Base-by-base conservation (phyloP, 2,113 vertebrate species). In the Anthoscopus minutus region DNA sequence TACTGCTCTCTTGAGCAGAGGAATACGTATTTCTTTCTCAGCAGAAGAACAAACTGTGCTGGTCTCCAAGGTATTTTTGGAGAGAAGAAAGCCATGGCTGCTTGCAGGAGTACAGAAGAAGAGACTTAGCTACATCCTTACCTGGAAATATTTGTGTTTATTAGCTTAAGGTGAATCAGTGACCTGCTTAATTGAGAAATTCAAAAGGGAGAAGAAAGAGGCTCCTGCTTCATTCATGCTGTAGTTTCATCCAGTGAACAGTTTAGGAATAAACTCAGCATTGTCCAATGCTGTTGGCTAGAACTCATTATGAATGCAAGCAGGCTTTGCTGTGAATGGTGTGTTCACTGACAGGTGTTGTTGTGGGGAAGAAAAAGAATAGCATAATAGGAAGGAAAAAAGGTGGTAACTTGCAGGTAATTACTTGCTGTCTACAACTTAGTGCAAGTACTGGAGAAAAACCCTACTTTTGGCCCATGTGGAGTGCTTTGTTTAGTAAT, bases 401-500 rank as follows among this genome's bases (percentile, higher is more conserved):
- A 89, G 13, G 62, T 56, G 58, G 85, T 70, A 90, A 80, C 94
- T 92, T 92, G 69, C 48, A 94, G 76, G 33, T 82, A 94, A 88
- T 97, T 94, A 53, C 71, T 96, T 96, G 61, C 73, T 77, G 45
- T 88, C 58, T 83, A 33, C 73, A 93, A 56, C 50, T 31, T 50
- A 84, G 67, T 62, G 81, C 44, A 81, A 81, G 51, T 85, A 50
- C 40, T 48, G 65, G 64, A 44, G 64, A 88, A 85, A 93, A 73
- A 21, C 8, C 13, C 56, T 92, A 19, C 76, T 95, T 94, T 94
- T 64, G 85, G 72, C 83, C 91, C 70, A 42, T 42, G 35, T 89
- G 69, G 53, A 91, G 51, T 53, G 50, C 61, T 89, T 94, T 87
- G 67, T 83, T 92, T 96, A 89, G 90, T 84, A 95, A 94, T 96